Conservation (phyloP, 2,113 vertebrate genomes). For the Leucopternis melanops region DNA sequence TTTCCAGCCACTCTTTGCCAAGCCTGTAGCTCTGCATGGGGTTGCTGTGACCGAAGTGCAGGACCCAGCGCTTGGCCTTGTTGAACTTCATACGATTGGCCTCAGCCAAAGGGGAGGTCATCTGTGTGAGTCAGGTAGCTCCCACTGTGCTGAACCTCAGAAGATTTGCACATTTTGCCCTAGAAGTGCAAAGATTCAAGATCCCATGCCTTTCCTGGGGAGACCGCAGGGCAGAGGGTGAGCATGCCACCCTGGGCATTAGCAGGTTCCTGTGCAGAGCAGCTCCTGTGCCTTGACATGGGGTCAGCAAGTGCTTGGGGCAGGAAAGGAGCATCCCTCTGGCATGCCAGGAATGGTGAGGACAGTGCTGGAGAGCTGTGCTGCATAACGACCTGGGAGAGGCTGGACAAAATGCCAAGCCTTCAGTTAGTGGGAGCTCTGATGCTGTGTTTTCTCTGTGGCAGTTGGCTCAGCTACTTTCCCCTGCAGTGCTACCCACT, state of each 20-base stretch:
- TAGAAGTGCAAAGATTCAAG: background rate
- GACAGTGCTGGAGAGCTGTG: fast-evolving
- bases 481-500: background rate
- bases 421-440: background rate
- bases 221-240: background rate
- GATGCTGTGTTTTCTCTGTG: background rate
- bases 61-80: too few relatives aligned
- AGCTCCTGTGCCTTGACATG: background rate
- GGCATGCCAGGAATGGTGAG: fast-evolving
- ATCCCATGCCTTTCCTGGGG: background rate
- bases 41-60: too few relatives aligned
- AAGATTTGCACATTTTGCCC: background rate
- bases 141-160: background rate
- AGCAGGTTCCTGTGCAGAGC: background rate
- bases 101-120: too few relatives aligned
- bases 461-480: background rate
- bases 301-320: fast-evolving
- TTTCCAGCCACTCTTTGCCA: too few relatives aligned
- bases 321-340: background rate
- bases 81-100: too few relatives aligned
- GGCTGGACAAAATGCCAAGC: background rate
- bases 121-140: background rate
- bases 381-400: background rate
- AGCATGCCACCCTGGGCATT: background rate
- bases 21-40: too few relatives aligned